These are phyloP conservation scores for Globia sparganii DNA, from an alignment of 2,888 invertebrate genomes.

Conservation along the genomic window DNA sequence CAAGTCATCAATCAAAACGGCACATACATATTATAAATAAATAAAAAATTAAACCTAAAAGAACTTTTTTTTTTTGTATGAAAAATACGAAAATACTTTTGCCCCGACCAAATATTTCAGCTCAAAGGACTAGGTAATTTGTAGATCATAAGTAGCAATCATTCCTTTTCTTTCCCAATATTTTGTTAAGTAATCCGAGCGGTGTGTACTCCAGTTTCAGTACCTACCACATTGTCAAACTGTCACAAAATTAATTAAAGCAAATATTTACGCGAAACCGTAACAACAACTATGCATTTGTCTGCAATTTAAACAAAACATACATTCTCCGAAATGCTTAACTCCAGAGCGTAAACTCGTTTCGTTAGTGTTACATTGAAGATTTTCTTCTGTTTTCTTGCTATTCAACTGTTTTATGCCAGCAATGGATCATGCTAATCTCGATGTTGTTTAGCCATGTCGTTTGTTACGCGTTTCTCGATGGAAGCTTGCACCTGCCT, in stretches of 20 bases:
- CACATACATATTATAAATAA: too few relatives aligned
- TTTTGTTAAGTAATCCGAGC: slow-evolving; percentile 11
- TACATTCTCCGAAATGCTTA: slow-evolving; percentile 20
- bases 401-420: slow-evolving; percentile 1
- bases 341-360: background rate
- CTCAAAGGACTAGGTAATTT: slow-evolving; percentile 6
- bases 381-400: slow-evolving; percentile 11
- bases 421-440: slow-evolving; percentile 50
- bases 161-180: slow-evolving; percentile 2
- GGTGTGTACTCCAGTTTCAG: slow-evolving; percentile 21
- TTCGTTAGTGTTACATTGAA: slow-evolving; percentile 25
- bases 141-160: background rate
- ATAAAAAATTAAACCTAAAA: too few relatives aligned
- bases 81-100: too few relatives aligned
- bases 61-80: too few relatives aligned
- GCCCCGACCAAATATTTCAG: too few relatives aligned
- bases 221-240: slow-evolving; percentile 14
- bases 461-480: slow-evolving; percentile 30
- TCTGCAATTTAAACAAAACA: slow-evolving; percentile 49
- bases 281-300: slow-evolving; percentile 37
- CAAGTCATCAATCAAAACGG: too few relatives aligned
- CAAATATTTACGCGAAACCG: slow-evolving; percentile 26
- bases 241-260: slow-evolving; percentile 29
- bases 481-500: slow-evolving; percentile 68
- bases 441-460: slow-evolving; percentile 30